Evolutionary conservation across 2,113 vertebrate genomes (phyloP), one percentile per base, ranked within the genome.

Genomic region (Tetrax tetrax): DNA sequence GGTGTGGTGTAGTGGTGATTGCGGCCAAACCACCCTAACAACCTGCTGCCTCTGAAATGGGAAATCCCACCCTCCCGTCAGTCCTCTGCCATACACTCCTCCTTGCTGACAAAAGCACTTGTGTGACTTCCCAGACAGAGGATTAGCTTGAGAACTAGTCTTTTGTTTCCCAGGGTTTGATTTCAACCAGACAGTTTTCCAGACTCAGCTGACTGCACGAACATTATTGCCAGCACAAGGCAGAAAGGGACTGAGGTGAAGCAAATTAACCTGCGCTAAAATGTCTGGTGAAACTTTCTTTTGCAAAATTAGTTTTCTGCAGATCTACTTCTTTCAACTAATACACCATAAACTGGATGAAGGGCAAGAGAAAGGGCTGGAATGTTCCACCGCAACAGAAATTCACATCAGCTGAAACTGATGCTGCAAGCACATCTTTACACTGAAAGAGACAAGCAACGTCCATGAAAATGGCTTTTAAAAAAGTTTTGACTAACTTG

Each of bases 81-180:
- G 59, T 72, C 76, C 61, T 66, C 63, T 56, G 82, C 78, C 13
- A 17, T 75, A 65, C 71, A 14, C 83, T 90, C 90, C 90, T 96
- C 76, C 93, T 89, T 97, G 95, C 93, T 97, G 93, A 97, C 95
- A 97, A 77, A 93, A 89, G 96, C 89, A 80, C 71, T 59, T 54
- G 76, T 24, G 71, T 70, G 89, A 90, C 71, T 83, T 69, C 88
- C 64, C 85, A 79, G 51, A 38, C 74, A 50, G 59, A 63, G 79
- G 28, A 93, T 81, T 74, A 94, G 54, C 83, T 1, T 21, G n/a
- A 86, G 41, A 94, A 57, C 31, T 6, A n/a, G 27, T 6, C 50
- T 88, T 83, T 78, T 68, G 76, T 92, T 78, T 70, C 77, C 72
- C 79, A 86, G 25, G 60, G 41, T 69, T 92, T 83, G 80, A 59